A percentile compares a stretch with the other conserved stretches of the same genome.
These are phyloP conservation scores for Thymelicus lineola DNA, from an alignment of 2,888 invertebrate genomes.

Conservation along the genomic window DNA sequence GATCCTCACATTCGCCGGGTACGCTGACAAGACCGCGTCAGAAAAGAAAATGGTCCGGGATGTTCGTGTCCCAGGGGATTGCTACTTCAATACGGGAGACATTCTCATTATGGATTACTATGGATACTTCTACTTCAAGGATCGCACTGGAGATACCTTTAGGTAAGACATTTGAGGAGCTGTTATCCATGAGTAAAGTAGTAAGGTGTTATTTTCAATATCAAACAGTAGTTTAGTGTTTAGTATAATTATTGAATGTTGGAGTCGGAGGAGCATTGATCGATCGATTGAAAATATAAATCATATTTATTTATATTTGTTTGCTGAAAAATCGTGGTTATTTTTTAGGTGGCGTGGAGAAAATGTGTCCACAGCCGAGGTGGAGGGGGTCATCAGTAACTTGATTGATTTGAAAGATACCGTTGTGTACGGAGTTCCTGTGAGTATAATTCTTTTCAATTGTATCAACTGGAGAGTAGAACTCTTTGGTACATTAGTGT, in stretches of 20 bases:
- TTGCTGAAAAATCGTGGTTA: not conserved
- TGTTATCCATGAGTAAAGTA: too few species aligned
- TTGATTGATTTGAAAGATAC: constrained; percentile 91
- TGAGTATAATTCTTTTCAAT: constrained; percentile 63
- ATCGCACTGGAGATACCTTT: constrained; percentile 94
- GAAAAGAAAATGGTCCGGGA: constrained; percentile 93
- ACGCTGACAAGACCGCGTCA: constrained; percentile 88
- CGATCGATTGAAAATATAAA: too few species aligned
- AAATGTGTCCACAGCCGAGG: constrained; percentile 98
- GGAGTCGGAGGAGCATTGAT: too few species aligned
- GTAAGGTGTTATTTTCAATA: too few species aligned
- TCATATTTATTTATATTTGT: too few species aligned
- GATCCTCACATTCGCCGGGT: constrained; percentile 76
- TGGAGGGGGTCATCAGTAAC: constrained; percentile 95
- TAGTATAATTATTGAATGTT: too few species aligned
- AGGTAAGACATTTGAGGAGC: constrained; percentile 55
- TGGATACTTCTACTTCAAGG: constrained; percentile 97
- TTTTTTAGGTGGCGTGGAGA: constrained; percentile 94
- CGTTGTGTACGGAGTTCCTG: constrained; percentile 95
- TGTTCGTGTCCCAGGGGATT: constrained; percentile 93
- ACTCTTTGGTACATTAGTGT: too few species aligned
- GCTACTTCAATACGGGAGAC: constrained; percentile 96
- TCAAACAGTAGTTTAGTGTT: too few species aligned
- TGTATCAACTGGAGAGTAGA: too few species aligned
- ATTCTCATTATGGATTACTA: constrained; percentile 95